phyloP scores from a whole-genome alignment of 2,888 invertebrate genomes.

The Abrostola triplasia region DNA sequence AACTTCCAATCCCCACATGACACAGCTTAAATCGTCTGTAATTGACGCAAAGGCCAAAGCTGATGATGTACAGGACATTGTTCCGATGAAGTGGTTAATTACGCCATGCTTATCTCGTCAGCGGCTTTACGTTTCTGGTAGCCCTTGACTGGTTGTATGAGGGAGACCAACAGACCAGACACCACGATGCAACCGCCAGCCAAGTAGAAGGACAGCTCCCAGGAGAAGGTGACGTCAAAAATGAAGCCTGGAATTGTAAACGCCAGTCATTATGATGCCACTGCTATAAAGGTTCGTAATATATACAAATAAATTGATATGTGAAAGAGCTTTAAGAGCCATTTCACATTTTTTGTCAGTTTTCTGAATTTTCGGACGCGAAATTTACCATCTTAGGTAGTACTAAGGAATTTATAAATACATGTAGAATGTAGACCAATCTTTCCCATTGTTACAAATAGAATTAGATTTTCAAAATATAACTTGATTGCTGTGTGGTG shows the following conservation, averaged over 20 bases:
- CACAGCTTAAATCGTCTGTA: not conserved
- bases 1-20: too few relatives aligned
- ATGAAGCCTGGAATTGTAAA: constrained; percentile 88
- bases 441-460: too few relatives aligned
- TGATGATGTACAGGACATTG: not conserved
- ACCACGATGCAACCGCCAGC: constrained; percentile 94
- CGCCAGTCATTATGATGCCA: not conserved
- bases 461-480: too few relatives aligned
- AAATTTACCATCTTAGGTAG: too few relatives aligned
- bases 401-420: too few relatives aligned
- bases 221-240: constrained; percentile 91
- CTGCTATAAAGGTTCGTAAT: too few relatives aligned
- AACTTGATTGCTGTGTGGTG: too few relatives aligned
- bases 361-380: too few relatives aligned
- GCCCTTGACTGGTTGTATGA: constrained; percentile 90
- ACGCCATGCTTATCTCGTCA: constrained; percentile 63
- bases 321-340: too few relatives aligned
- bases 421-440: too few relatives aligned
- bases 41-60: not conserved
- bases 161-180: constrained; percentile 91
- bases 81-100: constrained; percentile 16
- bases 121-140: constrained; percentile 67
- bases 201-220: constrained; percentile 94
- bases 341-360: too few relatives aligned
- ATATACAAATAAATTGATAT: too few relatives aligned